phyloP scores from a whole-genome alignment of 2,888 invertebrate genomes.

The Eilema caniola region DNA sequence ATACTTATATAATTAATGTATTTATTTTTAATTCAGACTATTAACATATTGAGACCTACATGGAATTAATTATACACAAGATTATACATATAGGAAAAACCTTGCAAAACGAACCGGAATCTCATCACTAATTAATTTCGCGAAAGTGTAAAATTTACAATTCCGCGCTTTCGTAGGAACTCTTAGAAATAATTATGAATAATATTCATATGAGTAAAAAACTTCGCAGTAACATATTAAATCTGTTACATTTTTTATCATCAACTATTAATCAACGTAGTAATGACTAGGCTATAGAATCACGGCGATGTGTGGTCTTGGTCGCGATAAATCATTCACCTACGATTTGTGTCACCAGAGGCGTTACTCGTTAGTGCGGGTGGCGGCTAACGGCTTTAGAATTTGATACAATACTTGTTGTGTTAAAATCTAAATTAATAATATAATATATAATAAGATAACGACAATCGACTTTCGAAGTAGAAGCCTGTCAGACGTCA shows the following conservation, averaged over 20 bases:
- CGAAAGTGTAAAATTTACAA: too few species aligned
- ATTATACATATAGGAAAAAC: too few species aligned
- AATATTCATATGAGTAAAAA: not conserved
- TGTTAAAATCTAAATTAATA: too few species aligned
- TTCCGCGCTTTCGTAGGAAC: not conserved
- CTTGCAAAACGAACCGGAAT: not conserved
- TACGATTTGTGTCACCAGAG: slow-evolving; percentile 2
- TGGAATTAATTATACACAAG: too few species aligned
- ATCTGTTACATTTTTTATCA: slow-evolving; percentile 1
- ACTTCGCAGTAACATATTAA: slow-evolving; percentile 5
- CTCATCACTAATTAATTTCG: not conserved
- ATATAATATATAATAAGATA: too few species aligned
- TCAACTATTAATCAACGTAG: not conserved
- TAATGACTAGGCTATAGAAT: not conserved
- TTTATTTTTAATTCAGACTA: too few species aligned
- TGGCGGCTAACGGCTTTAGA: not conserved
- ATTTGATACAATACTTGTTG: too few species aligned
- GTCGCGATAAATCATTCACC: slow-evolving; percentile 10
- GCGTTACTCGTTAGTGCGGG: slow-evolving; percentile 3
- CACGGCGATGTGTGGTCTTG: slow-evolving; percentile 16
- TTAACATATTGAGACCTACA: too few species aligned
- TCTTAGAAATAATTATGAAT: not conserved
- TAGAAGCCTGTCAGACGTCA: too few species aligned
- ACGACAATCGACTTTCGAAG: too few species aligned
- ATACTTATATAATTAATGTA: too few species aligned